phyloP scores from a whole-genome alignment of 1,140 invertebrate genomes.

The Camponotus pennsylvanicus region DNA sequence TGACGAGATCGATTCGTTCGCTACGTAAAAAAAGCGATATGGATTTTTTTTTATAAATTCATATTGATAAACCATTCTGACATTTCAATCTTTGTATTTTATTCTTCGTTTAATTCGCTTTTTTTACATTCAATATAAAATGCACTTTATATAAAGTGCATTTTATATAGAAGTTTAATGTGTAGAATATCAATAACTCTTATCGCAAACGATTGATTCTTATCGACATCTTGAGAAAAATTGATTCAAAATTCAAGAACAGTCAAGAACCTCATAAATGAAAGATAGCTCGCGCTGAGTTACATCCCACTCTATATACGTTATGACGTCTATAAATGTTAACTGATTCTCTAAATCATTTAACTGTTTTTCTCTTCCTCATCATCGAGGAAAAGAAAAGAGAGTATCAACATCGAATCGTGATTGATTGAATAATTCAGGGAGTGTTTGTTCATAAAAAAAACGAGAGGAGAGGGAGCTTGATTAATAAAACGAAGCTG shows the following conservation, averaged over 20 bases:
- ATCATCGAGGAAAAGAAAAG: slow-evolving; percentile 29
- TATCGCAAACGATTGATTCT: neutral
- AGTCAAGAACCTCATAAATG: neutral
- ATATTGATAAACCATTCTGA: neutral
- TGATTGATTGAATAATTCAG: slow-evolving; percentile 19
- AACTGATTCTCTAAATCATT: slow-evolving; percentile 11
- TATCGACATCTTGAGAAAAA: neutral
- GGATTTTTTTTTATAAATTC: slow-evolving; percentile 1
- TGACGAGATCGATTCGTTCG: slow-evolving; percentile 29
- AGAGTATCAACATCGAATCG: neutral
- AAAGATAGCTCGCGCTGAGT: neutral
- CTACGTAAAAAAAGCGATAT: neutral
- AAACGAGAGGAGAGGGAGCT: neutral
- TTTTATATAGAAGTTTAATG: neutral
- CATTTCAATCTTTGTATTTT: slow-evolving; percentile 4
- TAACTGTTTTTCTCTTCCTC: slow-evolving; percentile 7
- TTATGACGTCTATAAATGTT: neutral
- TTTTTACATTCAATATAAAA: neutral
- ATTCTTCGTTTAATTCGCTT: neutral
- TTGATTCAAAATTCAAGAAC: neutral
- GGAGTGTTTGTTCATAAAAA: neutral
- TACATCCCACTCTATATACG: neutral
- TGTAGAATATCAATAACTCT: neutral
- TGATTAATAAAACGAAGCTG: slow-evolving; percentile 24
- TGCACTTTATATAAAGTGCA: neutral